These are phyloP conservation scores for Cheilosia vulpina DNA, from an alignment of 2,888 invertebrate genomes.

Conservation along the genomic window DNA sequence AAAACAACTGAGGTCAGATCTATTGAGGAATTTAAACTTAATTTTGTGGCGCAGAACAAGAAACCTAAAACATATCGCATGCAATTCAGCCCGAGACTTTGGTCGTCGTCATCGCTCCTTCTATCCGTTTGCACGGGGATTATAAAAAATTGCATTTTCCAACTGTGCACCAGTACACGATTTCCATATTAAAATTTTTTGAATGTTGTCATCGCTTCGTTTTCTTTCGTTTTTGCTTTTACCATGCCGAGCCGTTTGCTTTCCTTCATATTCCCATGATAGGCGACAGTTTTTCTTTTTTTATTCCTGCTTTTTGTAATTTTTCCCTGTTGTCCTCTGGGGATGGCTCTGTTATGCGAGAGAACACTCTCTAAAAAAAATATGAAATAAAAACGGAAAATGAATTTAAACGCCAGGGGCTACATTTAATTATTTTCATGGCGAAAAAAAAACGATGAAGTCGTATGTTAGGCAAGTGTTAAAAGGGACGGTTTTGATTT, in stretches of 20 bases:
- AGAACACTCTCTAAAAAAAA: slow-evolving; percentile 12
- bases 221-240: slow-evolving; percentile 13
- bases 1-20: slow-evolving; percentile 13
- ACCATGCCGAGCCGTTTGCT: slow-evolving; percentile 1
- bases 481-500: slow-evolving; percentile 10
- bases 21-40: slow-evolving; percentile 45
- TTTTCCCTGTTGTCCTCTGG: slow-evolving; percentile 16
- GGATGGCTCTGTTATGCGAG: slow-evolving; percentile 19
- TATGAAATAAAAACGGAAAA: slow-evolving; percentile 27
- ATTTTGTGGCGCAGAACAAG: slow-evolving; percentile 30
- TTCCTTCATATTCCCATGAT: slow-evolving; percentile 44
- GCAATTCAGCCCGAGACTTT: slow-evolving; percentile 30
- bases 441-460: slow-evolving; percentile 21
- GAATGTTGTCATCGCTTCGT: slow-evolving; percentile 58
- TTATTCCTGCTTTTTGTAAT: not conserved
- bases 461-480: slow-evolving; percentile 41
- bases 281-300: slow-evolving; percentile 46
- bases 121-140: slow-evolving; percentile 8
- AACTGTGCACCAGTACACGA: slow-evolving; percentile 56
- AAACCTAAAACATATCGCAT: slow-evolving; percentile 50
- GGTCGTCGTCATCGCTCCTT: not conserved
- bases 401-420: slow-evolving; percentile 64
- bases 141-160: slow-evolving; percentile 71
- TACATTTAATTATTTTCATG: slow-evolving; percentile 64
- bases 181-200: slow-evolving; percentile 73